Base-by-base conservation (phyloP, 2,113 vertebrate species). In the Dryoscopus gambensis region DNA sequence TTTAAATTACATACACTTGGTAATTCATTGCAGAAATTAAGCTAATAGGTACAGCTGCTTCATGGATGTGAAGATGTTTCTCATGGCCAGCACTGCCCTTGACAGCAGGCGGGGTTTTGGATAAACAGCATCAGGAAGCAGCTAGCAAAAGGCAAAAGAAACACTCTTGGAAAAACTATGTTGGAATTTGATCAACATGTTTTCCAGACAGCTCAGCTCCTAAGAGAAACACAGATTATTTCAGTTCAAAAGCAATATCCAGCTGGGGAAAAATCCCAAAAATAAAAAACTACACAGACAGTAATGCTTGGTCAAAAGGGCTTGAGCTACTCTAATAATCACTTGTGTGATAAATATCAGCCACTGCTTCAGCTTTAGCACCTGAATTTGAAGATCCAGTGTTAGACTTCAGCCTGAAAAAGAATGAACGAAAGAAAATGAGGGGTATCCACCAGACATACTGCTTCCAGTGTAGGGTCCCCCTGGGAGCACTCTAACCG, bases 61-160 rank as follows among this genome's bases (percentile, higher is more conserved):
- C 55, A 14, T 9, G 59, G 67, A 79, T 74, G 81, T 19, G 52
- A 74, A 47, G 70, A 77, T 3, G 0, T 88, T 94, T 93, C 78
- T 76, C 65, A 76, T 5, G 55, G 63, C 63, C 84, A 90, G 62
- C 59, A 91, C 2, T 80, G 81, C 67, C 89, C 89, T 87, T 87
- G 46, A 85, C 77, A 87, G 89, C 78, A 94, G 78, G 89, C 85
- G 89, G 63, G 93, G 70, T 69, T 90, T 91, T 88, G 59, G 75
- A 88, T 70, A 91, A 97, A 94, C 84, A 91, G 55, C 46, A 83
- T 42, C 89, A 91, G 89, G 74, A 95, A 94, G 63, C 35, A 96
- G 55, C 59, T 44, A 96, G 78, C 25, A 70, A 89, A 95, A 93
- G 55, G 37, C 74, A 83, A 94, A 95, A 97, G 65, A 93, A 93